A percentile compares a stretch with the other conserved stretches of the same genome.
phyloP scores from a whole-genome alignment of 2,888 invertebrate species.

The Drosophila picticornis region DNA sequence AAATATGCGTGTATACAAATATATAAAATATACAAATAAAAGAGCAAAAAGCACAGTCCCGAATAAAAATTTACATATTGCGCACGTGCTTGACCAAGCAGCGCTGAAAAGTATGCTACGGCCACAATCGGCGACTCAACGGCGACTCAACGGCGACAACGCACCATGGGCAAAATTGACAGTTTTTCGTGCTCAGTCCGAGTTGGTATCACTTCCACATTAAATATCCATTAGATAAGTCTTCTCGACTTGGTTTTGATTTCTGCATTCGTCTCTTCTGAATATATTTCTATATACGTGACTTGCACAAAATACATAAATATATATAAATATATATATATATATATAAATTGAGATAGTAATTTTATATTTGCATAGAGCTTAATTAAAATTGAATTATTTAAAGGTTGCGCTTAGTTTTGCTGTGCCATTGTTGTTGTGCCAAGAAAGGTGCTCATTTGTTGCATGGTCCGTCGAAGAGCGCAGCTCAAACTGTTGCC shows the following conservation, averaged over 20 bases:
- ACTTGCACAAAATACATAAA: background rate
- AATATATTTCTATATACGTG: background rate
- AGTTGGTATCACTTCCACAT: background rate
- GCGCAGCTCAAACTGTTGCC: slow-evolving; percentile 43
- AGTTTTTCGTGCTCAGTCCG: background rate
- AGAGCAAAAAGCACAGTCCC: slow-evolving; percentile 31
- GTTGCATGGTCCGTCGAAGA: slow-evolving; percentile 16
- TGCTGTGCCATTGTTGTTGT: too few species aligned
- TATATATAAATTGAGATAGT: background rate
- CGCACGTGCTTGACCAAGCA: slow-evolving; percentile 71
- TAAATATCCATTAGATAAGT: background rate
- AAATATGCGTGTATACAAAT: slow-evolving; percentile 17
- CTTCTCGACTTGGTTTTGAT: background rate
- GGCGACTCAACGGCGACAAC: slow-evolving; percentile 63
- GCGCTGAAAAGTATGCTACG: slow-evolving; percentile 53
- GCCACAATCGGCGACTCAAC: slow-evolving; percentile 54
- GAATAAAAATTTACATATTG: slow-evolving; percentile 73
- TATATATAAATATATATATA: background rate
- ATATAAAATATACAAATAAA: slow-evolving; percentile 29
- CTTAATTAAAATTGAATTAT: background rate
- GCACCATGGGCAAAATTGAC: slow-evolving; percentile 11
- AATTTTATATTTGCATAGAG: background rate
- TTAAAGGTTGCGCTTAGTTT: background rate
- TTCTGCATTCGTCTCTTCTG: background rate
- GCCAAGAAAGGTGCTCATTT: background rate